Conservation (phyloP, 2,888 invertebrate genomes). For the Megaustenia siamemsis region DNA sequence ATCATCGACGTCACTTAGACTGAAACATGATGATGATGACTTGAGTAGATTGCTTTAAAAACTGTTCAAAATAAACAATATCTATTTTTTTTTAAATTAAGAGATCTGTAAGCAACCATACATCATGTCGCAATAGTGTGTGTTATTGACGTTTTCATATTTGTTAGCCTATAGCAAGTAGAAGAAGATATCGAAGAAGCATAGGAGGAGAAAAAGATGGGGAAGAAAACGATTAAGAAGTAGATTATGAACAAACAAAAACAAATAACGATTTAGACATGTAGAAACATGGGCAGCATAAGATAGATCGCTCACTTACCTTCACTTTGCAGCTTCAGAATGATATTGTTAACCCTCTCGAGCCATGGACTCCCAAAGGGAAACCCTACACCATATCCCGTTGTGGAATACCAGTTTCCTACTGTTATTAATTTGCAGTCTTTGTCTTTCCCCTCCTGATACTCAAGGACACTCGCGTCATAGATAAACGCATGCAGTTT, state of each 20-base stretch:
- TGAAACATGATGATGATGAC: no score
- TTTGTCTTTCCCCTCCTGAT: conserved; percentile 95
- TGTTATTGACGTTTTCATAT: no score
- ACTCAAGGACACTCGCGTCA: conserved; percentile 98
- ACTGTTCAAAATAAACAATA: no score
- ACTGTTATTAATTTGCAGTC: conserved; percentile 95
- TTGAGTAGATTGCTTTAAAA: no score
- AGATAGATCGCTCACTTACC: conserved; percentile 66
- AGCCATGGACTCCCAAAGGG: conserved; percentile 89
- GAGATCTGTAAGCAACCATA: no score
- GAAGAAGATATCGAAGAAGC: not conserved
- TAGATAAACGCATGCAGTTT: conserved; percentile 98
- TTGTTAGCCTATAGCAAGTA: not conserved
- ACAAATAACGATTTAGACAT: not conserved
- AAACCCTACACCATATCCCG: conserved; percentile 97
- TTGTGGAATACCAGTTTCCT: conserved; percentile 98
- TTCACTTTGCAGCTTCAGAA: conserved; percentile 74
- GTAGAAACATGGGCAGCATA: not conserved
- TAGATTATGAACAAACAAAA: not conserved
- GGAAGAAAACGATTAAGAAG: not conserved
- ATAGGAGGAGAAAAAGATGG: not conserved
- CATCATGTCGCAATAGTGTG: no score
- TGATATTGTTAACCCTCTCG: conserved; percentile 73
- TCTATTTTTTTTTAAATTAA: no score
- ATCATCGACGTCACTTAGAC: no score